Evolutionary conservation across 2,888 invertebrate genomes (phyloP), one percentile per base, ranked within the genome.

Genomic region (Tribolium freemani): DNA sequence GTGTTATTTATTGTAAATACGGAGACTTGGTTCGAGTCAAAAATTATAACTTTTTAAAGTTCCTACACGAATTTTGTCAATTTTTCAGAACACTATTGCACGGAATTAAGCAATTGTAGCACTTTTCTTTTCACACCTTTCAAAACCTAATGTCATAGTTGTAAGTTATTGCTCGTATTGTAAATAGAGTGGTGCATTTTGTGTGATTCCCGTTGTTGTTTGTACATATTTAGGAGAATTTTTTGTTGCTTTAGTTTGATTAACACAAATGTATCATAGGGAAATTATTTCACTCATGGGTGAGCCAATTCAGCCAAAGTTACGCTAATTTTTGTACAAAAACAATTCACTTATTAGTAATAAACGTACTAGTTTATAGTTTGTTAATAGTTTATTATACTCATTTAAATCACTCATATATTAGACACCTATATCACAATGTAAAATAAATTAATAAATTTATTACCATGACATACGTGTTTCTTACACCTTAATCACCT

Each of bases 41-140:
- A 75, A 71, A 73, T 61, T 20, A 38, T 26, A 61, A 69, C 54
- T 78, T 75, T 81, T 78, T 75, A 73, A 82, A 82, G 82, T 82
- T 82, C 82, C 82, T 82, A 82, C 79, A 82, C 80, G 71, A 76
- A 77, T 75, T 78, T 78, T 76, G 78, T 79, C 77, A 78, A 78
- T 77, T 77, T 75, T 76, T 63, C 46, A 48, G 46, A 58, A 67
- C 58, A 67, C 72, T 71, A 64, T 56, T 71, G 64, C 71, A 60
- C 67, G 16, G 50, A 58, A 46, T 58, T 66, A 66, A 71, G 64
- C 58, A 60, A 67, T 67, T 67, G 50, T 71, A 60, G 67, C 60
- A 71, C 71, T 31, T 57, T 64, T 57, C 30, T 48, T 45, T 68
- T 30, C 20, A 10, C 8, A 30, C 31, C 50, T 31, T 10, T 13